Evolutionary conservation across 2,888 invertebrate species (phyloP), one percentile per base, ranked within the genome.

Genomic region (Myopa testacea): DNA sequence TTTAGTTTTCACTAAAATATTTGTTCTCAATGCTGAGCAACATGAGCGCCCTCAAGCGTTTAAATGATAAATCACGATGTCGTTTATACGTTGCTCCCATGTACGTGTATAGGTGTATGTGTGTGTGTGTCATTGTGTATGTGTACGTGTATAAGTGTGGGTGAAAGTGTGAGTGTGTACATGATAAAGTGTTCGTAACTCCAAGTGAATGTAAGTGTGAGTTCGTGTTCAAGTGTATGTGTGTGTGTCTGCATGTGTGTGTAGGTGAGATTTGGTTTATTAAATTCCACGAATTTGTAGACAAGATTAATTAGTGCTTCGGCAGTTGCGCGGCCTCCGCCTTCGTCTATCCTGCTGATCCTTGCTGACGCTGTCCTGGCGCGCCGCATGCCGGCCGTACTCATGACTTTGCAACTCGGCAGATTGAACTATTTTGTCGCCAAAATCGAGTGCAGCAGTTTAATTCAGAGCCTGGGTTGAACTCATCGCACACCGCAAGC

Each of bases 201-300:
- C 38, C 14, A 67, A 12, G 37, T 34, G 38, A 19, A 26, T 26
- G 19, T 62, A 19, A 40, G 45, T 40, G 5, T 58, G 8, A 14
- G 8, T 4, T 62, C 16, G 8, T n/a, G 14, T 6, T 50, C 26
- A 26, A 26, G 26, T 26, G 50, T 40, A 7, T 45, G 8, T 34
- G 37, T 26, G 10, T 19, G 4, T 50, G 69, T 69, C 14, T 68
- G 10, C 4, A 38, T 68, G 45, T 63, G n/a, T 55, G 58, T 12
- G 50, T 74, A 37, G 14, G 52, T 65, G 52, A 40, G 62, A 78
- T 76, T 76, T 79, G 78, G 69, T 71, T 79, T 79, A 79, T 78
- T 79, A 78, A 79, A 79, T 79, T 79, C 68, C 78, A 79, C 78
- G 76, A 58, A 78, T 79, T 79, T 78, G 67, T 75, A 78, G 70